Conservation (phyloP, 1,140 invertebrate genomes). For the Drosophila mayri region DNA sequence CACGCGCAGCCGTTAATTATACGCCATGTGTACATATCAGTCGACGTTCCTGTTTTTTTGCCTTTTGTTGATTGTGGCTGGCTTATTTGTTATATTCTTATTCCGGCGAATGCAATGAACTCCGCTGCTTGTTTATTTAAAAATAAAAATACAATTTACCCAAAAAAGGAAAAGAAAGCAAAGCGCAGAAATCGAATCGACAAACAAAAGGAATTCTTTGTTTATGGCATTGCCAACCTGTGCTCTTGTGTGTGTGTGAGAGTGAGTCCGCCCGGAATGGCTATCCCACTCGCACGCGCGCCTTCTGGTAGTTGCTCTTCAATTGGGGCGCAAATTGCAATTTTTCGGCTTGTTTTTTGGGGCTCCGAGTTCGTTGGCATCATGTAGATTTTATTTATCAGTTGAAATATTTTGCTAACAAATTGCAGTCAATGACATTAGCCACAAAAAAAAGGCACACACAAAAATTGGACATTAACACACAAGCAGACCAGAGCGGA, state of each 20-base stretch:
- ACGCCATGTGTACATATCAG: slow-evolving; percentile 37
- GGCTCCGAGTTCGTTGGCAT: slow-evolving; percentile 66
- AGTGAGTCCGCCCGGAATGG: slow-evolving; percentile 4
- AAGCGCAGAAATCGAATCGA: slow-evolving; percentile 50
- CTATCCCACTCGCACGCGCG: slow-evolving; percentile 22
- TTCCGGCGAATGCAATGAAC: slow-evolving; percentile 72
- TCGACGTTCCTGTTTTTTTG: slow-evolving; percentile 37
- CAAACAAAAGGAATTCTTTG: slow-evolving; percentile 81
- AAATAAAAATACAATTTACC: slow-evolving; percentile 74
- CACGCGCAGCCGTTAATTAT: slow-evolving; percentile 70
- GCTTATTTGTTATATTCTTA: slow-evolving; percentile 48
- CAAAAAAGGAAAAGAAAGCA: slow-evolving; percentile 36
- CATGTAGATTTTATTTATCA: slow-evolving; percentile 81
- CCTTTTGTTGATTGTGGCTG: slow-evolving; percentile 34
- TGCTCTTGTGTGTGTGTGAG: slow-evolving; percentile 18
- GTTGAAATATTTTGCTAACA: slow-evolving; percentile 82
- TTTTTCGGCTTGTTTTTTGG: slow-evolving; percentile 39
- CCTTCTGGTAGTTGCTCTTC: slow-evolving; percentile 35
- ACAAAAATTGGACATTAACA: slow-evolving; percentile 7
- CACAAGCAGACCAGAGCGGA: slow-evolving; percentile 58
- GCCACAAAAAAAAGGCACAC: slow-evolving; percentile 1
- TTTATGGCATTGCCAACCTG: slow-evolving; percentile 74
- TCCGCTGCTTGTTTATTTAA: slow-evolving; percentile 72
- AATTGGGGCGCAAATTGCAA: slow-evolving; percentile 71
- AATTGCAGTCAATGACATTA: slow-evolving; percentile 84